Evolutionary conservation across 2,113 vertebrate species (phyloP), one percentile per base, ranked within the genome.

Genomic region (Burhinus bistriatus): DNA sequence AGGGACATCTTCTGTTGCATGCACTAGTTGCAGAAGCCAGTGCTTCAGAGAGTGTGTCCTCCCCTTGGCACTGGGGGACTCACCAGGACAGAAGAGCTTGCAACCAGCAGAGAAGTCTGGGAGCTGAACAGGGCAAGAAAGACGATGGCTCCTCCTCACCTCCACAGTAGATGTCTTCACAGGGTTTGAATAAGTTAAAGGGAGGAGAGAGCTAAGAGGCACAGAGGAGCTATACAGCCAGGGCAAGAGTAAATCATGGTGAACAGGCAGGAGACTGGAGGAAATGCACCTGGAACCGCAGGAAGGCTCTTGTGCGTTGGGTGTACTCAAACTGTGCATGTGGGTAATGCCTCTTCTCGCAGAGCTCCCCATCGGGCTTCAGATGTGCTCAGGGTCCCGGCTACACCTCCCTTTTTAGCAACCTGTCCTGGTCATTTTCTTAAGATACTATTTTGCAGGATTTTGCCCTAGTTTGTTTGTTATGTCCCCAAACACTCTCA

Each of bases 361-460:
- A 87, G 58, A 86, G 65, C 40, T 76, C 23, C 29, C 16, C 34
- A 23, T 27, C 29, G 45, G n/a, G 49, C 36, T 77, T 79, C 73
- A 49, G 5, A 12, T 0, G 0, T 21, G 13, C n/a, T 15, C 34
- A 34, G 22, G 16, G n/a, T 12, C 58, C 36, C 70, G 85, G 44
- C 25, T 36, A 26, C 19, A 18, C 25, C 25, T 61, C 36, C 40
- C 5, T 82, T 52, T 87, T 54, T 34, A 91, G 42, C 38, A 75
- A 18, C 12, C 6, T 22, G 3, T 38, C n/a, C 44, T 3, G 2
- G 8, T 9, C 27, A 18, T 71, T 90, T 86, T 69, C 52, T n/a
- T 29, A n/a, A 84, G 36, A 9, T 29, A 51, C 2, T 51, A 15
- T 58, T 83, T 51, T 58, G 15, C 47, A 80, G 47, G 27, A 44